Conservation (phyloP, 2,797 vertebrate species). For the Crocidura indochinensis region DNA sequence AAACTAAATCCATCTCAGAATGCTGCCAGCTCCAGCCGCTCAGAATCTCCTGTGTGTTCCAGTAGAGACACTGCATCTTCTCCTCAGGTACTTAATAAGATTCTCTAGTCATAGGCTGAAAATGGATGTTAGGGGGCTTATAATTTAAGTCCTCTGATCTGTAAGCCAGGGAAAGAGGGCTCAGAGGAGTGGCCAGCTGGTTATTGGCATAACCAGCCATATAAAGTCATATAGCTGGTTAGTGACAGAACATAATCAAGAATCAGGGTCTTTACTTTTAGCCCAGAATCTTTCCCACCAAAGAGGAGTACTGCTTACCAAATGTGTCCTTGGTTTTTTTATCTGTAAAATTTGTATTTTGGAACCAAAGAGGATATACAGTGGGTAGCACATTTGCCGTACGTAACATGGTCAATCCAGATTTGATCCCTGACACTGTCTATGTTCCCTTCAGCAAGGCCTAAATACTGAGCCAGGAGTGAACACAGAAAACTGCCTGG, state of each 20-base stretch:
- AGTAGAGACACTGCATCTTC: conserved; percentile 91
- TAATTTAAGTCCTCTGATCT: not conserved
- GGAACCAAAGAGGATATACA: no score
- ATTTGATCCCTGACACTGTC: no score
- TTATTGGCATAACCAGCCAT: no score
- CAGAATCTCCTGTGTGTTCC: conserved; percentile 89
- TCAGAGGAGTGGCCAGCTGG: not conserved
- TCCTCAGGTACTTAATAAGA: conserved; percentile 92
- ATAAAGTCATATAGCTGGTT: not conserved
- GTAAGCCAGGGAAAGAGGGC: not conserved
- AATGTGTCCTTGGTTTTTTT: conserved; percentile 20
- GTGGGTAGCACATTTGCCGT: no score
- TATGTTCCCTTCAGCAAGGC: no score
- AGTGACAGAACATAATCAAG: not conserved
- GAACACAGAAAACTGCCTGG: no score
- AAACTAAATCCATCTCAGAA: conserved; percentile 92
- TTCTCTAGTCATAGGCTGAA: conserved; percentile 47
- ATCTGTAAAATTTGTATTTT: conserved; percentile 42
- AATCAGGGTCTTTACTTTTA: not conserved
- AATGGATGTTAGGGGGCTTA: not conserved
- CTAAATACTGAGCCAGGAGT: no score
- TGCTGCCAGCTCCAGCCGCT: conserved; percentile 81
- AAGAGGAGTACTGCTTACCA: not conserved
- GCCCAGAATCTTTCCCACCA: not conserved
- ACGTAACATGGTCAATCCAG: no score